phyloP scores from a whole-genome alignment of 2,797 vertebrate genomes.

The Rhodeus uyekii region DNA sequence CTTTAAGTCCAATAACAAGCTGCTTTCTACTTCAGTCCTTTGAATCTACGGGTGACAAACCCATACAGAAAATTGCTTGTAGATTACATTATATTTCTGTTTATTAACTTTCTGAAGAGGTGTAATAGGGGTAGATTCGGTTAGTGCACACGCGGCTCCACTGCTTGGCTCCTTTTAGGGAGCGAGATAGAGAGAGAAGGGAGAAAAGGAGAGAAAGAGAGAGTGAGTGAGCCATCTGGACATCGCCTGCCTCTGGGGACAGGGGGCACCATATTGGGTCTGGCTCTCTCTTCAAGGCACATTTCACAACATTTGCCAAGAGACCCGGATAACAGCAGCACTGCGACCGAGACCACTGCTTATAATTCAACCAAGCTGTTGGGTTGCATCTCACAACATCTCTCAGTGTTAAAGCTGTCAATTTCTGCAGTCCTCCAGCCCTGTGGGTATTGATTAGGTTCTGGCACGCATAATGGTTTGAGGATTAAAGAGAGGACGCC shows the following conservation, averaged over 20 bases:
- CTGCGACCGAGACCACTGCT: slow-evolving; percentile 42
- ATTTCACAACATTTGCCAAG: slow-evolving; percentile 59
- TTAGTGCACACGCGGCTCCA: slow-evolving; percentile 19
- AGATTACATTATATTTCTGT: slow-evolving; percentile 30
- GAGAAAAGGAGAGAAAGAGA: slow-evolving; percentile 51
- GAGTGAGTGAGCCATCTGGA: slow-evolving; percentile 74
- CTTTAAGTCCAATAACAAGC: slow-evolving; percentile 26
- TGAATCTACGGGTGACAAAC: background rate
- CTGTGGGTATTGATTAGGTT: slow-evolving; percentile 50
- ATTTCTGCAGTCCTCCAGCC: slow-evolving; percentile 36
- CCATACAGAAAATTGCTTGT: slow-evolving; percentile 15
- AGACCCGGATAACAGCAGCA: slow-evolving; percentile 51
- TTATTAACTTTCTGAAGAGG: slow-evolving; percentile 44
- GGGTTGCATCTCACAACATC: slow-evolving; percentile 39
- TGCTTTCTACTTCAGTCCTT: slow-evolving; percentile 27
- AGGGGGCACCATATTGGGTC: slow-evolving; percentile 52
- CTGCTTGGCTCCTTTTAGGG: slow-evolving; percentile 7
- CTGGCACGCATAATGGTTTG: slow-evolving; percentile 19
- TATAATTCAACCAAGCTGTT: slow-evolving; percentile 54
- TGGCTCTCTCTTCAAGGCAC: slow-evolving; percentile 53
- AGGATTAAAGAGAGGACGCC: slow-evolving; percentile 29
- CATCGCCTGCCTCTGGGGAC: slow-evolving; percentile 63
- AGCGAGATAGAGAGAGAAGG: slow-evolving; percentile 56
- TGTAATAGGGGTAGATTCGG: slow-evolving; percentile 32
- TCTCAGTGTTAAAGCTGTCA: slow-evolving; percentile 52